Base-by-base conservation (phyloP, 1,140 invertebrate genomes). In the Euwallacea similis region DNA sequence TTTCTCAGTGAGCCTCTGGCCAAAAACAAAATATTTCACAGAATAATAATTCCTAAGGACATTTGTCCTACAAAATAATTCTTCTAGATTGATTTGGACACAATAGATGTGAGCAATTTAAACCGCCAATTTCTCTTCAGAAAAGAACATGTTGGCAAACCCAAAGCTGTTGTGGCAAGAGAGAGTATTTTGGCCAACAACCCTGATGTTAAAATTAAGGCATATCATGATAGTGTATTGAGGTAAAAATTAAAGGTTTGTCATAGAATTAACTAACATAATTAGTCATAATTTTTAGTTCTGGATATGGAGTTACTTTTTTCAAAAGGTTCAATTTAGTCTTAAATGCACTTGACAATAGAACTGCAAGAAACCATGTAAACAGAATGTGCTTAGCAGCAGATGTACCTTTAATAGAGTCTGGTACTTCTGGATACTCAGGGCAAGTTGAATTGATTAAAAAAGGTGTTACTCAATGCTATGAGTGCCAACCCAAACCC, bases 51-150 rank as follows among this genome's bases (percentile, higher is more conserved):
- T 33, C 4, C 21, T 33, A 33, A 33, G 21, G 21, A 33, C 21
- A 33, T 33, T 33, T 33, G 4, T 1, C 4, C 4, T 33, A 33
- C 4, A 4, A 33, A 33, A 33, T 33, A 33, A 50, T 13, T 50
- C 11, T 61, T 61, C 10, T 69, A 98, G 97, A 98, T 99, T 84
- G 98, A 99, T 87, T 87, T 99, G 78, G 98, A 99, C 81, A 99
- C 96, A 3, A 99, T 99, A 80, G 98, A 99, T 85, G 93, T 99
- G n/a, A 98, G 95, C 82, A 99, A 99, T 81, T 85, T 99, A 44
- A 99, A 99, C 82, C 87, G 98, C 11, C 98, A 99, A 81, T 99
- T 99, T 84, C 82, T 99, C 3, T 99, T 99, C 81, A 92, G 96
- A 79, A 96, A 96, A 78, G 91, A 97, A 79, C 97, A 99, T 88